These are phyloP conservation scores for Nomia melanderi DNA, from an alignment of 1,140 invertebrate genomes.

Conservation along the genomic window DNA sequence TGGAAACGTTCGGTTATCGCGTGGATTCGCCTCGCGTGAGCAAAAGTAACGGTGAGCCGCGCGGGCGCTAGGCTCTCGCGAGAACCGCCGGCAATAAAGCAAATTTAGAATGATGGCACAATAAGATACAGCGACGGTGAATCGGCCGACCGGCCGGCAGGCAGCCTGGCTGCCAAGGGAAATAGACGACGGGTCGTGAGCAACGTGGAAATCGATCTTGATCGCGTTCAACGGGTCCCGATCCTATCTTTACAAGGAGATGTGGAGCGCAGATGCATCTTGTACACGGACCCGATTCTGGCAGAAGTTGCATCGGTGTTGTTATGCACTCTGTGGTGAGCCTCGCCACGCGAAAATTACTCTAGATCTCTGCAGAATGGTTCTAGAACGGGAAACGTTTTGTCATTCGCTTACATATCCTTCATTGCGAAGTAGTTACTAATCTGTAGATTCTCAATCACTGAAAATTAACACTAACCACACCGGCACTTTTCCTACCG, in stretches of 20 bases:
- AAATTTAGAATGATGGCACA: constrained; percentile 47
- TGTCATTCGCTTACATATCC: too few species aligned
- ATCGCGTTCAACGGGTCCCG: constrained; percentile 3
- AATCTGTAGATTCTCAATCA: too few species aligned
- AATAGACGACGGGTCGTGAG: background rate
- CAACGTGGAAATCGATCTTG: constrained; percentile 23
- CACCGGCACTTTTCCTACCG: too few species aligned
- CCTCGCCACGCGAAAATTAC: background rate
- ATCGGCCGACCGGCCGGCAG: constrained; percentile 2
- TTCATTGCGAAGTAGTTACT: too few species aligned
- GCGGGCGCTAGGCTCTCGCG: background rate
- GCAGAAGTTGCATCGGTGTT: background rate
- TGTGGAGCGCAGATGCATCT: constrained; percentile 11
- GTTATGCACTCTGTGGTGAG: background rate
- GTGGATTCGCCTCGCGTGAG: constrained; percentile 21
- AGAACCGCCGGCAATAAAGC: constrained; percentile 5
- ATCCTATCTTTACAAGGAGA: constrained; percentile 1
- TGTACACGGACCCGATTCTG: background rate
- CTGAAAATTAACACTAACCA: too few species aligned
- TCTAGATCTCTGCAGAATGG: background rate
- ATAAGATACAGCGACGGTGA: constrained; percentile 22
- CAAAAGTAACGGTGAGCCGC: constrained; percentile 29
- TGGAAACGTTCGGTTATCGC: constrained; percentile 11
- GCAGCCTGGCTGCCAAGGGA: background rate
- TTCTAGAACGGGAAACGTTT: too few species aligned